Conservation (phyloP, 2,113 vertebrate genomes). For the Planiliza haematocheilus region DNA sequence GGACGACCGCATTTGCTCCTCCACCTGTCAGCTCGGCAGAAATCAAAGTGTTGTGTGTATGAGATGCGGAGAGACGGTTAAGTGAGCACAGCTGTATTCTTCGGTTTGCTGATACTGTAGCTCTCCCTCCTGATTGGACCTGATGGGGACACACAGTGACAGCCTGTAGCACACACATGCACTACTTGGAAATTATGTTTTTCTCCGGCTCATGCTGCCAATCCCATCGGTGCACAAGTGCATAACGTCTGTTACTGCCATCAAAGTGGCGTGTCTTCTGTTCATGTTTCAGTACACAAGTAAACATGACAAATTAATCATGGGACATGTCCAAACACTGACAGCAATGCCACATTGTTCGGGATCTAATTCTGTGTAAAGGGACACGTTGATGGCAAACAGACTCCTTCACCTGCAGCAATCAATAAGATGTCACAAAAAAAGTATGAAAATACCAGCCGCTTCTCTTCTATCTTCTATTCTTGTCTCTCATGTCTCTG, state of each 20-base stretch:
- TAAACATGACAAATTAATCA: constrained; percentile 9
- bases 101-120: constrained; percentile 16
- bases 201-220: background rate
- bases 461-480: constrained; percentile 12
- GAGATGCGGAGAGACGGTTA: constrained; percentile 11
- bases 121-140: constrained; percentile 37
- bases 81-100: constrained; percentile 45
- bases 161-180: constrained; percentile 6
- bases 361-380: constrained; percentile 2
- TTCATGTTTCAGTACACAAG: constrained; percentile 4
- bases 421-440: constrained; percentile 14
- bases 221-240: background rate
- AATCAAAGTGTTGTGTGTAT: constrained; percentile 16
- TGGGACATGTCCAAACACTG: constrained; percentile 3
- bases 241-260: background rate
- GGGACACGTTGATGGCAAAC: constrained; percentile 14
- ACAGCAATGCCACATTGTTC: background rate
- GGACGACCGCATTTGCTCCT: constrained; percentile 12
- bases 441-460: constrained; percentile 19
- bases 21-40: constrained; percentile 30
- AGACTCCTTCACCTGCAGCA: constrained; percentile 14
- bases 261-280: constrained; percentile 1
- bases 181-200: constrained; percentile 2
- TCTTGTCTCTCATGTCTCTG: background rate
- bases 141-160: constrained; percentile 22